Evolutionary conservation across 1,140 invertebrate species (phyloP).

Genomic region (Meteorus sp.): DNA sequence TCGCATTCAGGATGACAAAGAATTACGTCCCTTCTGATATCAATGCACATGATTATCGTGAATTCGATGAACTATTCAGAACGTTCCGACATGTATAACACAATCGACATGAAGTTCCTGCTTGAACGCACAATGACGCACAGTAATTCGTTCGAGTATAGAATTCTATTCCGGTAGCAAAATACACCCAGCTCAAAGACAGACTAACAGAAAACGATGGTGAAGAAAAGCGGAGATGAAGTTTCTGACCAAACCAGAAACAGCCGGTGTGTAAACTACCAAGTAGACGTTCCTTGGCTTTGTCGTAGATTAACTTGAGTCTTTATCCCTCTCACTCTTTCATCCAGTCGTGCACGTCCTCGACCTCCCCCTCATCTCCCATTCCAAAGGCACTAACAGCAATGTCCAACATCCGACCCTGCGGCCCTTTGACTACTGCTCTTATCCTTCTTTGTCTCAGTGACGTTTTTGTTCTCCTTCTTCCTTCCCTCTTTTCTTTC

Average conservation of each 20-base stretch:
- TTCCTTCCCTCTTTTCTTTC: constrained; percentile 1
- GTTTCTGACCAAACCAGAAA: constrained; percentile 15
- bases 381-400: constrained; percentile 2
- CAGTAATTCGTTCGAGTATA: too few species aligned
- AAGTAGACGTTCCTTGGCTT: constrained; percentile 29
- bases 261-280: constrained; percentile 6
- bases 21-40: too few species aligned
- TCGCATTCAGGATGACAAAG: too few species aligned
- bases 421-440: constrained; percentile 15
- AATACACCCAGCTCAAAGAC: neutral
- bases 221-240: neutral
- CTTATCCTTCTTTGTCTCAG: constrained; percentile 6
- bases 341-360: too few species aligned
- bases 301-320: constrained; percentile 39
- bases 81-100: too few species aligned
- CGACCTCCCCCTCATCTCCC: neutral
- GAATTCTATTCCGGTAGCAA: too few species aligned
- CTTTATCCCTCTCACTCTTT: constrained; percentile 17
- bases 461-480: constrained; percentile 1
- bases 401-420: constrained; percentile 17
- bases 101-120: too few species aligned
- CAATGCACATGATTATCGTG: too few species aligned
- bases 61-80: too few species aligned
- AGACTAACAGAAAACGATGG: neutral
- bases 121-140: too few species aligned